Percentiles rank a stretch among this genome's conserved stretches.
Conservation (phyloP, 2,797 vertebrate genomes). For the Tragopan temminckii region DNA sequence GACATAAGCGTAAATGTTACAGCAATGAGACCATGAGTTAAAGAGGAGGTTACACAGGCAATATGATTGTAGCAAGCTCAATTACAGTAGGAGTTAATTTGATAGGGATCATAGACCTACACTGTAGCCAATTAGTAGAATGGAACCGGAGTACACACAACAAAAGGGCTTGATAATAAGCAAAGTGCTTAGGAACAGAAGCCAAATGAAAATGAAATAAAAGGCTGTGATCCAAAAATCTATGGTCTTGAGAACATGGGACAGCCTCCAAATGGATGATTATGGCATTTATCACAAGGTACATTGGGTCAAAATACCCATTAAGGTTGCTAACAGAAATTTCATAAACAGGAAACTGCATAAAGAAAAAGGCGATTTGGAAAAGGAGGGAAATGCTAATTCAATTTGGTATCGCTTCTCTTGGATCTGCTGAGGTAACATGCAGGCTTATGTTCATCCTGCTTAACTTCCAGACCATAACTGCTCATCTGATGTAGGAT, state of each 20-base stretch:
- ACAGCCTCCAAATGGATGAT: slow-evolving; percentile 62
- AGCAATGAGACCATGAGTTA: slow-evolving; percentile 5
- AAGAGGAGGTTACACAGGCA: slow-evolving; percentile 21
- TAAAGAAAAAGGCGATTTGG: slow-evolving; percentile 7
- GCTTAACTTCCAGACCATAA: background rate
- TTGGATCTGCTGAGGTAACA: background rate
- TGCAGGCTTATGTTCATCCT: background rate
- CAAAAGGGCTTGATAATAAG: slow-evolving; percentile 65
- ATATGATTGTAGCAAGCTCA: slow-evolving; percentile 11
- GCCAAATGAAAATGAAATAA: slow-evolving; percentile 76
- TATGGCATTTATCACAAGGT: slow-evolving; percentile 57
- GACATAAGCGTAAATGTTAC: background rate
- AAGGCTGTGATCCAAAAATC: slow-evolving; percentile 66
- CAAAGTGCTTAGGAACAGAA: slow-evolving; percentile 62
- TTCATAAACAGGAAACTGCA: slow-evolving; percentile 41
- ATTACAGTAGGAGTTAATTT: slow-evolving; percentile 66
- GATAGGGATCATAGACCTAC: slow-evolving; percentile 66
- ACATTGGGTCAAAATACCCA: slow-evolving; percentile 51
- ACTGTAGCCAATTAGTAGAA: slow-evolving; percentile 57
- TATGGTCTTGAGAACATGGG: slow-evolving; percentile 49
- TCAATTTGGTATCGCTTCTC: background rate
- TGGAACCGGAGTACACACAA: slow-evolving; percentile 51
- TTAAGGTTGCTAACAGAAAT: slow-evolving; percentile 45
- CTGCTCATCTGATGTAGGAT: background rate
- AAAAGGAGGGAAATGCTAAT: background rate